Conservation (phyloP, 1,140 invertebrate species). For the Brevipalpus yothersi region DNA sequence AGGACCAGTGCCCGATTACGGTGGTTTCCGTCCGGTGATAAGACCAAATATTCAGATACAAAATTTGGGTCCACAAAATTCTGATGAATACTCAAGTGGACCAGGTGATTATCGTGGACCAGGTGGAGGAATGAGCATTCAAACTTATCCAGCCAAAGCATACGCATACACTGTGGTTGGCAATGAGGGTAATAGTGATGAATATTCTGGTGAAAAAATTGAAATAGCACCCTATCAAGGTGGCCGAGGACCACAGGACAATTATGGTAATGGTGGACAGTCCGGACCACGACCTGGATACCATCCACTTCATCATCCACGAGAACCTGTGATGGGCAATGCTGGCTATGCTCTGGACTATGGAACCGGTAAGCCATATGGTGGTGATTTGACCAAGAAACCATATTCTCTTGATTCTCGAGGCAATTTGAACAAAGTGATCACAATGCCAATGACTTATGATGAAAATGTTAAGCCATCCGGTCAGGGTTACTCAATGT, state of each 20-base stretch:
- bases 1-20: background rate
- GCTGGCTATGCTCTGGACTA: background rate
- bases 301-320: background rate
- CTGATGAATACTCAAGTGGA: background rate
- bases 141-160: background rate
- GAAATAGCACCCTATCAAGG: too few species aligned
- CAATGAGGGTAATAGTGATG: background rate
- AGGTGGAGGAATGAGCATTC: background rate
- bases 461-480: background rate
- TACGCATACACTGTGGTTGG: background rate
- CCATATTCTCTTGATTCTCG: background rate
- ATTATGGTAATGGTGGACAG: background rate
- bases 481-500: too few species aligned
- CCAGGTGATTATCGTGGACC: background rate
- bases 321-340: background rate
- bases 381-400: background rate
- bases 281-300: background rate
- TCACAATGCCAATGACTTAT: background rate
- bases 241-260: too few species aligned
- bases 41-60: background rate
- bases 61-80: background rate
- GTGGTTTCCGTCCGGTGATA: background rate
- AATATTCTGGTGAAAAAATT: background rate
- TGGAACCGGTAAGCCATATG: background rate
- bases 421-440: background rate